These are phyloP conservation scores for Natator depressus DNA, from an alignment of 2,113 vertebrate genomes.

Conservation along the genomic window DNA sequence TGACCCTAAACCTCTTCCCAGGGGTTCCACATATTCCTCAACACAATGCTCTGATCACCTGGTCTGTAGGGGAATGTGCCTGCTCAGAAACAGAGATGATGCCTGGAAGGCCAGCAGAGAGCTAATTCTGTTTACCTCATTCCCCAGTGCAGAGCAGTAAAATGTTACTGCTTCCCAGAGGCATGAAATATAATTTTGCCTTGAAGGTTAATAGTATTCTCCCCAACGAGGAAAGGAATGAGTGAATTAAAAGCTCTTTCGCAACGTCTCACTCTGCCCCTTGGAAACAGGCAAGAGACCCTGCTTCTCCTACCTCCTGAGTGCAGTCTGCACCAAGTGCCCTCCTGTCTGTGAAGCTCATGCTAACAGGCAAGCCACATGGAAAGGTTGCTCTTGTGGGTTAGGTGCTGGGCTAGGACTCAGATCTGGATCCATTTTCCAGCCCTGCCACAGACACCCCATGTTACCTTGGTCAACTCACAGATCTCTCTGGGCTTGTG, in stretches of 20 bases:
- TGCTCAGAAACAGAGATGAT: not conserved
- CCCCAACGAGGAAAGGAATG: slow-evolving; percentile 43
- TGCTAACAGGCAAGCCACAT: not conserved
- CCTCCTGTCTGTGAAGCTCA: not conserved
- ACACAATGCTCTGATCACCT: not conserved
- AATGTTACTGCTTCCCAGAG: slow-evolving; percentile 76
- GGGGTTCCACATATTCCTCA: not conserved
- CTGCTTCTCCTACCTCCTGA: not conserved
- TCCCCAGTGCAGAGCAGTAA: slow-evolving; percentile 41
- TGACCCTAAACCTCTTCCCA: not conserved
- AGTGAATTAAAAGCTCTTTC: slow-evolving; percentile 51
- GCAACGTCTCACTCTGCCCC: not conserved
- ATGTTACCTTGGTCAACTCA: not conserved
- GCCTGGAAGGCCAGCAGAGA: slow-evolving; percentile 21
- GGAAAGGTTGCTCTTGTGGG: not conserved
- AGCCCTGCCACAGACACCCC: not conserved
- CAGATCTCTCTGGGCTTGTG: not conserved
- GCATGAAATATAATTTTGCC: slow-evolving; percentile 74
- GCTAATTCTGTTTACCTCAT: slow-evolving; percentile 55
- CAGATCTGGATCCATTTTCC: not conserved
- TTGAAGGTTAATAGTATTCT: slow-evolving; percentile 78
- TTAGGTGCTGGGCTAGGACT: not conserved
- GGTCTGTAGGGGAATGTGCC: not conserved
- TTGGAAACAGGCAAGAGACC: not conserved
- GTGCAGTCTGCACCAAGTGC: not conserved